Base-by-base conservation (phyloP, 2,888 invertebrate species). In the Cataglyphis albicans region DNA sequence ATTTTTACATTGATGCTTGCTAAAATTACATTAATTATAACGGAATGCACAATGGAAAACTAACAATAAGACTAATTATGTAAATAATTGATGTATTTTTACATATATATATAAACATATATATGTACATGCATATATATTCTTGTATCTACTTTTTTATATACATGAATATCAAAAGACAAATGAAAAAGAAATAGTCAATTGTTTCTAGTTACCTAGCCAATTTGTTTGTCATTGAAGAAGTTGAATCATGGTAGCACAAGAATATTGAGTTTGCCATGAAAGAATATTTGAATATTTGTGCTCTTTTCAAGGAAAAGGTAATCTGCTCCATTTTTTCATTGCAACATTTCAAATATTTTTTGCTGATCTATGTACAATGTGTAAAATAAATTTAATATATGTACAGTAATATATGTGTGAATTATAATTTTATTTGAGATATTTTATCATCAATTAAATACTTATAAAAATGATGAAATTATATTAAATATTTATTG, bases 251-350 rank as follows among this genome's bases (percentile, higher is more conserved):
- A 72, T 75, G 83, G 80, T 78, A 86, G 86, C 67, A 80, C 55
- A 74, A 75, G 76, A 81, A 72, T 84, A 86, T 89, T 91, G 81
- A 92, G 92, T 90, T 92, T 92, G 92, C 92, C 92, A 92, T 92
- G 92, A 92, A 91, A 91, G 85, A 67, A 90, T 84, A 67, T 83
- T 85, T 82, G 83, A 90, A 86, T 78, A 76, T 67, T 86, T 84
- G 64, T 68, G 78, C 84, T 86, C 83, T 90, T 90, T 88, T 86
- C 85, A 90, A 89, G 86, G 85, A 89, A 89, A 87, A 91, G 91
- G 91, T 91, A 91, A 90, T 87, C 89, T 89, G 35, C 87, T 91
- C 86, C 18, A 82, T 85, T 75, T 61, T 67, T 78, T 72, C 55
- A 82, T 65, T 35, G 21, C 35, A 61, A 65, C 29, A 38, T 73